Conservation (phyloP, 2,113 vertebrate species). For the Mus pahari region DNA sequence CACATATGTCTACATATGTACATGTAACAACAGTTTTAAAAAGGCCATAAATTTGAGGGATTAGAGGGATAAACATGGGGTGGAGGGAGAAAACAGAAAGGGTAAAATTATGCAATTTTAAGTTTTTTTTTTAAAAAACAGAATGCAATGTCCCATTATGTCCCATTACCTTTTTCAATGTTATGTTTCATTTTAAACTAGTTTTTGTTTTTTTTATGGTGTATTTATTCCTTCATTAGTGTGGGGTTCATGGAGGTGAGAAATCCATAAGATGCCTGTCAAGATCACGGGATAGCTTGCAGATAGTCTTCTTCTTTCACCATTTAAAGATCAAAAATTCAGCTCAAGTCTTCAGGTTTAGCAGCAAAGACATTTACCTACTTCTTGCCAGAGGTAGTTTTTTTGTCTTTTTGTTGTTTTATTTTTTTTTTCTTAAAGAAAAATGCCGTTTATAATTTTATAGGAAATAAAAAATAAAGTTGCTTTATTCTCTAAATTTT, state of each 20-base stretch:
- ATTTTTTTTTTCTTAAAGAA: not conserved
- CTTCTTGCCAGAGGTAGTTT: not conserved
- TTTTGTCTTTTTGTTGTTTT: not conserved
- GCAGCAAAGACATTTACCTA: not conserved
- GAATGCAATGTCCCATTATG: not conserved
- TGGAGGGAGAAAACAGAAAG: not conserved
- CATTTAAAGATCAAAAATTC: not conserved
- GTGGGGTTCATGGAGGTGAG: not conserved
- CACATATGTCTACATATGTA: not conserved
- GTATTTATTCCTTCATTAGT: not conserved
- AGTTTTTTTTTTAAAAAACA: not conserved
- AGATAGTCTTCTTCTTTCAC: not conserved
- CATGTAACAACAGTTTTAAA: not conserved
- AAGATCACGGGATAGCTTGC: not conserved
- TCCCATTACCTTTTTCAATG: not conserved
- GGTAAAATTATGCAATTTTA: not conserved
- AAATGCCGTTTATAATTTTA: not conserved
- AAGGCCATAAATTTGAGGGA: not conserved
- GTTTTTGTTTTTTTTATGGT: not conserved
- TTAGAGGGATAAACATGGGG: not conserved
- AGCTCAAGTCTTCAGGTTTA: not conserved
- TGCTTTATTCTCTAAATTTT: not conserved
- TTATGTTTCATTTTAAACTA: not conserved
- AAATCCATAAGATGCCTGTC: not conserved
- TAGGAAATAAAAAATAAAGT: not conserved